Base-by-base conservation (phyloP, 1,140 invertebrate species). In the Ceratina australensis region DNA sequence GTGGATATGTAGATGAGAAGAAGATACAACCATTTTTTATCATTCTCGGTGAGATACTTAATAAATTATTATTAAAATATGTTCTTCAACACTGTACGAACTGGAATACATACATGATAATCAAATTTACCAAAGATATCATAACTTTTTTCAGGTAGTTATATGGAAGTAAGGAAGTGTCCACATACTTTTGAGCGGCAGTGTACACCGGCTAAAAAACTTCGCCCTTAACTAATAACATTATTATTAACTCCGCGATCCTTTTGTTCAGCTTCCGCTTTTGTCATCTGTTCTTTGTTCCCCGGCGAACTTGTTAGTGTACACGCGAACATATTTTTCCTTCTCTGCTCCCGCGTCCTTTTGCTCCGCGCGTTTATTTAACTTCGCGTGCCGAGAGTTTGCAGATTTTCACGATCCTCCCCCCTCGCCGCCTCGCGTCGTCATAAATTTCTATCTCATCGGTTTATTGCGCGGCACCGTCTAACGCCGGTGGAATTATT, bases 361-460 rank as follows among this genome's bases (percentile, higher is more conserved):
- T 26, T 54, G 12, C 13, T 66, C 3, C 22, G 47, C 28, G 20
- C 33, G n/a, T 57, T 56, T 49, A 33, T 28, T 49, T 13, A 60
- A 4, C 22, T 59, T 16, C n/a, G 13, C 10, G 20, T 24, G 42
- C 8, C 28, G 18, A 8, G 20, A 56, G 61, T 56, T 74, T n/a
- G 20, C 61, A 76, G 54, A 68, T 68, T 68, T 59, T 22, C 15
- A 20, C 24, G n/a, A 59, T 68, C 24, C 42, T 68, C 24, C 42
- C 24, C 13, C 18, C 16, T 24, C 33, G 15, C 3, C 28, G 3
- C 33, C n/a, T 47, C 56, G n/a, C 18, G 26, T 1, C 8, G 57
- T 15, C 22, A 65, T 33, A 73, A 73, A 73, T 65, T 73, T 64
- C 24, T 50, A 61, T 72, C 28, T 63, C 59, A 52, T 52, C n/a